Percentiles rank a stretch among this genome's conserved stretches.
These are phyloP conservation scores for Microtus montanus DNA, from an alignment of 2,113 vertebrate genomes.

Conservation along the genomic window DNA sequence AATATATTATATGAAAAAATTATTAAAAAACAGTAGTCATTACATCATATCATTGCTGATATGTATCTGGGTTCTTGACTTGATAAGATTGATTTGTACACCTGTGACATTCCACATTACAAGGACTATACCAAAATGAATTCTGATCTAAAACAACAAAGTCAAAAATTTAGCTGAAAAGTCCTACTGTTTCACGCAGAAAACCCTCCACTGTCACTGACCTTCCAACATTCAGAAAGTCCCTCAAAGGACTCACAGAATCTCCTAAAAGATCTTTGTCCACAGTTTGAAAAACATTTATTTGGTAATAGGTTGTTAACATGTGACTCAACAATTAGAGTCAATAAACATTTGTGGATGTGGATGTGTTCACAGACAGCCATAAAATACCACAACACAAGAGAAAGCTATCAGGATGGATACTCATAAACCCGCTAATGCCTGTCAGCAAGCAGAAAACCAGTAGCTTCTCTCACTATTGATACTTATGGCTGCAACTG, in stretches of 20 bases:
- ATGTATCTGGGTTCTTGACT: constrained; percentile 11
- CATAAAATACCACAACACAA: constrained; percentile 66
- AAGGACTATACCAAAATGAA: constrained; percentile 3
- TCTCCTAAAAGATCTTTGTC: constrained; percentile 10
- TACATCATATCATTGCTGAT: background rate
- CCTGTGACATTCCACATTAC: background rate
- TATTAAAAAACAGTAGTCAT: background rate
- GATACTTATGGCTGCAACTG: constrained; percentile 60
- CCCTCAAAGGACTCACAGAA: background rate
- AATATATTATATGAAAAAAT: background rate
- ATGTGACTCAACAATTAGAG: constrained; percentile 23
- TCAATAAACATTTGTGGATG: constrained; percentile 45
- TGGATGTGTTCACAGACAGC: constrained; percentile 29
- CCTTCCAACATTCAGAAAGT: constrained; percentile 1
- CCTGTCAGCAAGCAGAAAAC: constrained; percentile 60
- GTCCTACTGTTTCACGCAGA: background rate
- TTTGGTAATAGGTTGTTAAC: background rate
- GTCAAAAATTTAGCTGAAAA: background rate
- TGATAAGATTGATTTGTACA: constrained; percentile 42
- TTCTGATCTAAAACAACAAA: background rate
- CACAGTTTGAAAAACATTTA: constrained; percentile 42
- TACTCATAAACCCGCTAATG: constrained; percentile 67
- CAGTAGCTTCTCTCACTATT: constrained; percentile 59
- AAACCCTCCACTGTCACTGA: background rate
- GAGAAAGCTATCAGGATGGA: constrained; percentile 47